These are phyloP conservation scores for Agrenia bidenticulata DNA, from an alignment of 2,888 invertebrate genomes.

Conservation along the genomic window DNA sequence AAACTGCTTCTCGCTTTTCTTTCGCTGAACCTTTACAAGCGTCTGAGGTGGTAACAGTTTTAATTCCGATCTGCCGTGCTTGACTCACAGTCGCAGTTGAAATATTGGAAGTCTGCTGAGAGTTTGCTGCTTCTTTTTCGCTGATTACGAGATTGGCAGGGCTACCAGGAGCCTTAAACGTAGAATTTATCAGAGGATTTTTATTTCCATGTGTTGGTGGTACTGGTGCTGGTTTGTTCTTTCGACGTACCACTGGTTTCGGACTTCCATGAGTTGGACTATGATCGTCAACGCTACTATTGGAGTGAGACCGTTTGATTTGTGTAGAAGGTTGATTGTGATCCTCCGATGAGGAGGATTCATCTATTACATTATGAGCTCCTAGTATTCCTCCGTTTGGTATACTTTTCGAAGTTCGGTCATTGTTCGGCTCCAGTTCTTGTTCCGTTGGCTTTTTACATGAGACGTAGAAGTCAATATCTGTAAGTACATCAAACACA, in stretches of 20 bases:
- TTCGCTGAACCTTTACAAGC: slow-evolving; percentile 11
- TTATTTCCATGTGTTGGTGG: slow-evolving; percentile 42
- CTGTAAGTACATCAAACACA: too few species aligned
- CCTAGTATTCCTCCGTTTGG: slow-evolving; percentile 4
- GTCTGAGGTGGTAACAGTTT: not conserved
- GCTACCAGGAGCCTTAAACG: slow-evolving; percentile 1
- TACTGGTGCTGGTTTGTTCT: slow-evolving; percentile 67
- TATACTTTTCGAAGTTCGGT: slow-evolving; percentile 8
- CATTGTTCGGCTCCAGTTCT: not conserved
- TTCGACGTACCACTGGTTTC: slow-evolving; percentile 69
- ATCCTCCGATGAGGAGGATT: not conserved
- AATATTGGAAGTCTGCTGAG: too few species aligned
- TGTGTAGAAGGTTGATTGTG: slow-evolving; percentile 52
- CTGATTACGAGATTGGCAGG: not conserved
- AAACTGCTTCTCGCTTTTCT: slow-evolving; percentile 40
- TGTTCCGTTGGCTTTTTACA: slow-evolving; percentile 62
- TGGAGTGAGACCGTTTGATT: slow-evolving; percentile 65
- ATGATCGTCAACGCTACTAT: slow-evolving; percentile 62
- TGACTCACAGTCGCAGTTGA: too few species aligned
- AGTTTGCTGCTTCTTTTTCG: too few species aligned
- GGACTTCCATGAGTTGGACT: slow-evolving; percentile 73
- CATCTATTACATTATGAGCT: not conserved
- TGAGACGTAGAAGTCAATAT: slow-evolving; percentile 70
- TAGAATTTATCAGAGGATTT: slow-evolving; percentile 5
- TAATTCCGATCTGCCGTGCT: too few species aligned